Percentiles rank a stretch among this genome's conserved stretches.
Conservation (phyloP, 2,113 vertebrate genomes). For the Melanerpes aurifrons region DNA sequence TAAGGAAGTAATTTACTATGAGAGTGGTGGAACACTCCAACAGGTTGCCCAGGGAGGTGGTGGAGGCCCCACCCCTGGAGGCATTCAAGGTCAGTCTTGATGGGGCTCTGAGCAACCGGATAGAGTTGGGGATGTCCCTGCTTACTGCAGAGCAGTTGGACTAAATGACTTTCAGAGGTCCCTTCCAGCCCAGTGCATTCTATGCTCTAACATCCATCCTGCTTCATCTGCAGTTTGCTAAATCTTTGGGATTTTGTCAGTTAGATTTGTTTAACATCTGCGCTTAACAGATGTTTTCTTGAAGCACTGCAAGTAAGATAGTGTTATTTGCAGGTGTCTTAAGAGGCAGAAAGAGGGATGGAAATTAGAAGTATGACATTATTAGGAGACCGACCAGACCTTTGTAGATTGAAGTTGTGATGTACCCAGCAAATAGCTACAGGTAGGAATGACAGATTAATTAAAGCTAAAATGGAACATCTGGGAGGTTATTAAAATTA, state of each 20-base stretch:
- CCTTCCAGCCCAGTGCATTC: too few species aligned
- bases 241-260: not conserved
- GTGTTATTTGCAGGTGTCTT: not conserved
- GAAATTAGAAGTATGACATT: not conserved
- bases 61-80: too few species aligned
- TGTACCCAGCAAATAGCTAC: not conserved
- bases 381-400: not conserved
- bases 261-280: not conserved
- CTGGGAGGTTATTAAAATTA: not conserved
- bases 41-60: too few species aligned
- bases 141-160: too few species aligned
- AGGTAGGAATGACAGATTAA: not conserved
- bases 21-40: too few species aligned
- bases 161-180: too few species aligned
- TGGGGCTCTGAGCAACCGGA: too few species aligned
- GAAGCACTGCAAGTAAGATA: not conserved
- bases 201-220: not conserved
- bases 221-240: not conserved
- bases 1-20: too few species aligned
- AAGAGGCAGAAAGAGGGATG: not conserved
- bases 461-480: not conserved
- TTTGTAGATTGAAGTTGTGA: not conserved
- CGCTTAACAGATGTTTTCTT: not conserved
- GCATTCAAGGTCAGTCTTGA: too few species aligned
- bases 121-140: too few species aligned